A percentile compares a stretch with the other conserved stretches of the same genome.
Conservation (phyloP, 2,888 invertebrate genomes). For the Ochlodes sylvanus region DNA sequence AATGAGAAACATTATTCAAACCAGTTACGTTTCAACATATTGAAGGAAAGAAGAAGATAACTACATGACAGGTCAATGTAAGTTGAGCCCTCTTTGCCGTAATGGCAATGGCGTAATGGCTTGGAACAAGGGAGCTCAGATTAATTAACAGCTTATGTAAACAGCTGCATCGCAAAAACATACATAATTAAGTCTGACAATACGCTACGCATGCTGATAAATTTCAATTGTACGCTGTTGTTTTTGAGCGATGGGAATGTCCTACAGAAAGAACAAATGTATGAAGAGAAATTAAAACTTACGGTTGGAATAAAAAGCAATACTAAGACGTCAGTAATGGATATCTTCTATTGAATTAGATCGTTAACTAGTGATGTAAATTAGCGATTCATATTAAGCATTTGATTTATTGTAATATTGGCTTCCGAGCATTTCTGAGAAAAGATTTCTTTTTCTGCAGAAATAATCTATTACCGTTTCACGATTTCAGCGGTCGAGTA, state of each 20-base stretch:
- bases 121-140: not conserved
- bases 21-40: not conserved
- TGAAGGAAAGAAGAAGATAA: not conserved
- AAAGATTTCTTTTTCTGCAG: conserved; percentile 20
- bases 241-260: not conserved
- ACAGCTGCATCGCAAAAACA: conserved; percentile 1
- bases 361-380: too few species aligned
- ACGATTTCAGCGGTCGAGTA: conserved; percentile 83
- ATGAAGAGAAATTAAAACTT: too few species aligned
- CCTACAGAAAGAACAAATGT: not conserved
- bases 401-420: not conserved
- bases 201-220: not conserved
- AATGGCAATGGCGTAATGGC: too few species aligned
- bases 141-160: not conserved
- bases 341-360: too few species aligned
- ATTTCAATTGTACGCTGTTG: not conserved
- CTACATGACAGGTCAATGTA: not conserved
- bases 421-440: not conserved
- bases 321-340: too few species aligned
- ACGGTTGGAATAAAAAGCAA: too few species aligned
- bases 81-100: conserved; percentile 6
- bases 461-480: conserved; percentile 33
- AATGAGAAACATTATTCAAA: not conserved
- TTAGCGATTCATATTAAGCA: too few species aligned
- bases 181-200: not conserved